Evolutionary conservation across 2,797 vertebrate genomes (phyloP), one percentile per base, ranked within the genome.

Genomic region (Glyptemys insculpta): DNA sequence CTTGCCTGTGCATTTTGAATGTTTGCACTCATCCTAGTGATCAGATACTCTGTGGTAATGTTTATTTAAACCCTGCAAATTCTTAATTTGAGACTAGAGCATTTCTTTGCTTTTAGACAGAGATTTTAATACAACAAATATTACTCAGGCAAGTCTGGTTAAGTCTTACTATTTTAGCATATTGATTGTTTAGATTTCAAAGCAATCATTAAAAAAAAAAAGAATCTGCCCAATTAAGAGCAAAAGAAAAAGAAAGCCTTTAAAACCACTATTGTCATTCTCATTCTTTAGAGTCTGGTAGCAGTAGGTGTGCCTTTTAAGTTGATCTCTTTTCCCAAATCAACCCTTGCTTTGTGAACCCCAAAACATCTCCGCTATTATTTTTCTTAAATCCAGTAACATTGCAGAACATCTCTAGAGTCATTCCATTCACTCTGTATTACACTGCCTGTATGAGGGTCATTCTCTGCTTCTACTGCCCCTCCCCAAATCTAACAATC

Each of bases 251-350:
- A 68, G 18, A 68, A 21, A 79, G 23, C 82, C n/a, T 86, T 74
- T 57, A 54, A 57, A 53, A 79, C 50, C 49, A 83, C 50, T 37
- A 25, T 41, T 68, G 80, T 81, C 76, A 49, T 90, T 89, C 49
- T 5, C 27, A 68, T 84, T 91, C 84, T 81, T 79, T 57, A 1
- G 4, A 65, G 62, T 82, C 82, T 31, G 89, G 34, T 68, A 68
- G 76, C 88, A 92, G 93, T 81, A 89, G 83, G 50, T 93, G 29
- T 92, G 74, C 85, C 76, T 92, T 57, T 83, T 84, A 12, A 90
- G 78, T 57, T 34, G 44, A 54, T 89, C 81, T 91, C 74, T 80
- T 37, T 49, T 10, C 27, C 68, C 65, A 88, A 91, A 89, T 90
- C 62, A 89, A 68, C 87, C 76, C 78, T 53, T 79, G 59, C 85